These are phyloP conservation scores for Lithophane socia DNA, from an alignment of 2,888 invertebrate species.

Conservation along the genomic window DNA sequence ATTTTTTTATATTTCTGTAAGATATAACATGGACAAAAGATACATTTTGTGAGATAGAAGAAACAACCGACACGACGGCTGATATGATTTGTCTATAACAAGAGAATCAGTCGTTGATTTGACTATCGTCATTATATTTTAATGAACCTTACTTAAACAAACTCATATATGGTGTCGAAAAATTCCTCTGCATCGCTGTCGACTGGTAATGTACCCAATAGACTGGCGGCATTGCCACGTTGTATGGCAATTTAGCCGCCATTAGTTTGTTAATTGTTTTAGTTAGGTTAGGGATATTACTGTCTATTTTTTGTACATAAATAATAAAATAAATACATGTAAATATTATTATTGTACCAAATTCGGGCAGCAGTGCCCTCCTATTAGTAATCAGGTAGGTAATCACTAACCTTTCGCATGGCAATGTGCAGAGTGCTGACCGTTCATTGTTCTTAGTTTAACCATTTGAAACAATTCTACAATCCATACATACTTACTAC, in stretches of 20 bases:
- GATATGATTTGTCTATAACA: background rate
- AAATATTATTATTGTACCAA: background rate
- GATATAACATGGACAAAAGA: constrained; percentile 1
- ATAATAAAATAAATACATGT: background rate
- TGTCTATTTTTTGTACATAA: too few relatives aligned
- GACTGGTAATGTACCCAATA: too few relatives aligned
- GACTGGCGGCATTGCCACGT: too few relatives aligned
- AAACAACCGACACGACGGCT: background rate
- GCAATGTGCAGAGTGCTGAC: background rate
- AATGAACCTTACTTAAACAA: too few relatives aligned
- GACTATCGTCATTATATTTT: background rate
- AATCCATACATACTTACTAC: background rate
- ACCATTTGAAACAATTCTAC: background rate
- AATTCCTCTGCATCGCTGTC: too few relatives aligned
- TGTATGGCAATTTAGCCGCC: too few relatives aligned
- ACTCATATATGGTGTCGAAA: too few relatives aligned
- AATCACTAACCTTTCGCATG: background rate
- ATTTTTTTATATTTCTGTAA: constrained; percentile 55
- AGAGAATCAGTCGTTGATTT: background rate
- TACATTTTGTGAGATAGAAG: background rate
- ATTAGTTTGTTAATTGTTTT: too few relatives aligned
- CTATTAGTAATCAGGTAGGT: background rate
- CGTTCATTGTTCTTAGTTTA: background rate
- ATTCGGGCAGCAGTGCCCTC: background rate
- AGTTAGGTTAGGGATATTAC: too few relatives aligned